These are phyloP conservation scores for Formica exsecta DNA, from an alignment of 1,140 invertebrate species.

Conservation along the genomic window DNA sequence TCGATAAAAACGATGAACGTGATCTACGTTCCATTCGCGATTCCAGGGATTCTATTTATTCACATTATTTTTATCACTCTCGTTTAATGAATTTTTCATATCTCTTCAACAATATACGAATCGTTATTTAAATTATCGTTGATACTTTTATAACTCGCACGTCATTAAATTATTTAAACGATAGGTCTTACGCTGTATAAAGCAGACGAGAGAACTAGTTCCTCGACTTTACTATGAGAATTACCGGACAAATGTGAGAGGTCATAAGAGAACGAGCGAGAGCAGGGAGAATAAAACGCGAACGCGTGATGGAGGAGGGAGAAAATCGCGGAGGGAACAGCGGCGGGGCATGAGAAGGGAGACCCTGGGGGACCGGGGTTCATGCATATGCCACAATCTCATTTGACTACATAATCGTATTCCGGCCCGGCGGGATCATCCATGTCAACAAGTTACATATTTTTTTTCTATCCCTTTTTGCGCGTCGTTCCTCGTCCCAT, in stretches of 20 bases:
- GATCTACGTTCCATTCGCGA: not conserved
- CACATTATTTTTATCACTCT: not conserved
- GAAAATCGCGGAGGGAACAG: slow-evolving; percentile 50
- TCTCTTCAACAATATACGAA: not conserved
- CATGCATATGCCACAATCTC: slow-evolving; percentile 87
- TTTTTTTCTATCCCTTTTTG: slow-evolving; percentile 75
- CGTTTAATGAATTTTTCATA: not conserved
- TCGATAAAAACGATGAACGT: not conserved
- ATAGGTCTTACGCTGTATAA: not conserved
- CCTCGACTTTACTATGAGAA: slow-evolving; percentile 17
- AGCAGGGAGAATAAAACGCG: slow-evolving; percentile 28
- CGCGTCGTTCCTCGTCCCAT: slow-evolving; percentile 23
- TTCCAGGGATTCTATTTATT: not conserved
- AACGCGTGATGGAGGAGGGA: not conserved
- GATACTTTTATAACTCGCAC: not conserved
- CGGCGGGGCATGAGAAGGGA: slow-evolving; percentile 60
- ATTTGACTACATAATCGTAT: slow-evolving; percentile 87
- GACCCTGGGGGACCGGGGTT: slow-evolving; percentile 56
- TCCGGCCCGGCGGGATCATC: slow-evolving; percentile 81
- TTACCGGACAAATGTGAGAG: slow-evolving; percentile 37
- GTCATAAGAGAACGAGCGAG: slow-evolving; percentile 40
- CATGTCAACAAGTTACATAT: slow-evolving; percentile 86
- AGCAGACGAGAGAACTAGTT: slow-evolving; percentile 23
- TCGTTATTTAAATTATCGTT: slow-evolving; percentile 16
- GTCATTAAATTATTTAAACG: not conserved